Percentiles rank a stretch among this genome's conserved stretches.
These are phyloP conservation scores for Nesidiocoris tenuis DNA, from an alignment of 2,888 invertebrate genomes.

Conservation along the genomic window DNA sequence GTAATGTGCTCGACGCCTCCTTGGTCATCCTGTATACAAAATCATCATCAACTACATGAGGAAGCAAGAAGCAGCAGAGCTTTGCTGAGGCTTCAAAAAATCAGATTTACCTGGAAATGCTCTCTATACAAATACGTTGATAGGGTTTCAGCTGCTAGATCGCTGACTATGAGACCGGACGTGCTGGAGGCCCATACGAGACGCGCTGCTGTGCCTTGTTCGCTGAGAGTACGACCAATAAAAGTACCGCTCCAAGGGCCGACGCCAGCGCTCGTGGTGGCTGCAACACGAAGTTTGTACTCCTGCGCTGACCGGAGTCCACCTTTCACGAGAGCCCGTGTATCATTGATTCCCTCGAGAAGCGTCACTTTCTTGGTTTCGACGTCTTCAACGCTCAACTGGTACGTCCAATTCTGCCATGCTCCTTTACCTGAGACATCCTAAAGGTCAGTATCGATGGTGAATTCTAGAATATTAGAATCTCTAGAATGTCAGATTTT, in stretches of 20 bases:
- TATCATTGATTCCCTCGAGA: slow-evolving; percentile 58
- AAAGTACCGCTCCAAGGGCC: slow-evolving; percentile 81
- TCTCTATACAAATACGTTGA: slow-evolving; percentile 56
- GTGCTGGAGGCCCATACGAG: slow-evolving; percentile 72
- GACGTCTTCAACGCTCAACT: slow-evolving; percentile 56
- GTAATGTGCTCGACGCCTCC: slow-evolving; percentile 49
- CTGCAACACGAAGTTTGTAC: slow-evolving; percentile 77
- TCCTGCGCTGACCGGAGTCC: slow-evolving; percentile 71
- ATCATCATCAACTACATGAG: not conserved
- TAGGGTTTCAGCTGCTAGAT: slow-evolving; percentile 75
- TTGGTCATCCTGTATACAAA: slow-evolving; percentile 43
- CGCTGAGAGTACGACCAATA: slow-evolving; percentile 64
- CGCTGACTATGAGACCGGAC: slow-evolving; percentile 75
- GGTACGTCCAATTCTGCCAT: slow-evolving; percentile 76
- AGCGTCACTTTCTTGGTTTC: slow-evolving; percentile 61
- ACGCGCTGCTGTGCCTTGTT: slow-evolving; percentile 54
- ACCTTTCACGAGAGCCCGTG: slow-evolving; percentile 63
- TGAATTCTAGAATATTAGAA: no score
- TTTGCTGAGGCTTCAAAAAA: no score
- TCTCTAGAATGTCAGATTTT: no score
- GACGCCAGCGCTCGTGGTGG: slow-evolving; percentile 70
- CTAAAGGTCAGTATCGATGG: no score
- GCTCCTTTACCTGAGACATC: slow-evolving; percentile 61
- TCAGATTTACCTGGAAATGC: slow-evolving; percentile 40
- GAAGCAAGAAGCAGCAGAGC: not conserved